Evolutionary conservation across 1,140 invertebrate genomes (phyloP).

Genomic region (Penaeus chinensis): DNA sequence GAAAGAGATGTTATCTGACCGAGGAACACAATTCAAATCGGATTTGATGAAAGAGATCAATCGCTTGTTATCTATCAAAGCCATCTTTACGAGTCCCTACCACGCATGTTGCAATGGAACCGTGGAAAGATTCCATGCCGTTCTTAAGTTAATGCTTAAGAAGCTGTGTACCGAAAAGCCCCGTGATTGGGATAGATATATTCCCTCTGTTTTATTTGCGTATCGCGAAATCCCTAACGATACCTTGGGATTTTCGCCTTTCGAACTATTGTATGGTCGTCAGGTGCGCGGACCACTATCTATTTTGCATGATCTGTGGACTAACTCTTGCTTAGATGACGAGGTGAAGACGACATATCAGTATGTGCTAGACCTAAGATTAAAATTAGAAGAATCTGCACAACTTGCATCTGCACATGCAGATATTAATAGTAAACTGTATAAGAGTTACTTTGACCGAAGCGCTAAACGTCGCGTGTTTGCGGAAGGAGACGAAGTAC

Average conservation of each 20-base stretch:
- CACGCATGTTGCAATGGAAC: background rate
- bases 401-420: too few relatives aligned
- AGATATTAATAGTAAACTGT: too few relatives aligned
- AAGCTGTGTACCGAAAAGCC: background rate
- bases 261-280: background rate
- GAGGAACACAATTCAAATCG: background rate
- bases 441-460: too few relatives aligned
- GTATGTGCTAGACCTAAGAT: too few relatives aligned
- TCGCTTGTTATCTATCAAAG: background rate
- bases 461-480: too few relatives aligned
- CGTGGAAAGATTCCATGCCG: slow-evolving; percentile 4
- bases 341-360: too few relatives aligned
- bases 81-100: background rate
- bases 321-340: too few relatives aligned
- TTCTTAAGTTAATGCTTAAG: background rate
- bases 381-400: too few relatives aligned
- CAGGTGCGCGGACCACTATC: too few relatives aligned
- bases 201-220: background rate
- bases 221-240: slow-evolving; percentile 10
- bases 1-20: background rate
- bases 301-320: too few relatives aligned
- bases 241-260: background rate
- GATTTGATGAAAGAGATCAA: background rate
- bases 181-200: background rate
- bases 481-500: too few relatives aligned